Percentiles rank a stretch among this genome's conserved stretches.
phyloP scores from a whole-genome alignment of 2,797 vertebrate species.

The Myioborus melanocephalus region DNA sequence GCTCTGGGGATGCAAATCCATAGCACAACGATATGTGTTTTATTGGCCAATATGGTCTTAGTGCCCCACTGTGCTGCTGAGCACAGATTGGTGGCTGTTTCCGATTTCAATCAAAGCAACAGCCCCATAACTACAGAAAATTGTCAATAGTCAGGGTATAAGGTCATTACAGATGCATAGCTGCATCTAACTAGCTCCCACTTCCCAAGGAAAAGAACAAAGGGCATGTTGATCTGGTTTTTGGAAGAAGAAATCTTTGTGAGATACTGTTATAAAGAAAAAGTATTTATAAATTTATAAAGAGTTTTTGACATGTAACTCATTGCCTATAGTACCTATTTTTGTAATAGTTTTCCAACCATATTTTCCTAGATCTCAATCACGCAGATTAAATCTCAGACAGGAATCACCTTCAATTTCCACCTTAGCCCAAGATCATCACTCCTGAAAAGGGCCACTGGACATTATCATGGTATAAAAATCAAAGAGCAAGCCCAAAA shows the following conservation, averaged over 20 bases:
- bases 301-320: not conserved
- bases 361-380: not conserved
- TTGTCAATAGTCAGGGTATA: not conserved
- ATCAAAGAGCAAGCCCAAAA: not conserved
- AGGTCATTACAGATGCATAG: not conserved
- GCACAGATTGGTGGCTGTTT: not conserved
- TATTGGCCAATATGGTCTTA: not conserved
- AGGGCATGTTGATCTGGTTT: not conserved
- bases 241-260: not conserved
- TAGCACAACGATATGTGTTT: not conserved
- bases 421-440: not conserved
- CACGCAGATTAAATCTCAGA: not conserved
- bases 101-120: not conserved
- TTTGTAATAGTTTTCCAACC: not conserved
- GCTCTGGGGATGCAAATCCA: not conserved
- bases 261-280: not conserved
- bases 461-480: not conserved
- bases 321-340: not conserved
- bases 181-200: not conserved
- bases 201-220: not conserved
- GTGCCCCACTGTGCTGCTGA: not conserved
- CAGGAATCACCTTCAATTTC: not conserved
- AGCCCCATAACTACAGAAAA: not conserved
- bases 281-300: not conserved
- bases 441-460: not conserved